Base-by-base conservation (phyloP, 1,140 invertebrate genomes). In the Drosophila truncata region DNA sequence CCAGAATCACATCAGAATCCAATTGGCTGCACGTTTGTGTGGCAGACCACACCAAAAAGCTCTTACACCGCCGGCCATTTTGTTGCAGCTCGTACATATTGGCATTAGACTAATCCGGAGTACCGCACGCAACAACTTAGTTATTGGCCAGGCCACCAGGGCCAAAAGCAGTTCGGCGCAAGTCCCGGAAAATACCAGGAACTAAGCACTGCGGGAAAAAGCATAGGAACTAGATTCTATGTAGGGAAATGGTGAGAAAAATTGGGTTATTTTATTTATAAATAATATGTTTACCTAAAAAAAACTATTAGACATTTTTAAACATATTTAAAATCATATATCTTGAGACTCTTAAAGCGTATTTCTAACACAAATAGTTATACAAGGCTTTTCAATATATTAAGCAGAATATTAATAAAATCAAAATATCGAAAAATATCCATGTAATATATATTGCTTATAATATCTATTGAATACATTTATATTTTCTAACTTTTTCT, bases 41-140 rank as follows among this genome's bases (percentile, higher is more conserved):
- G 61, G 59, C 72, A 67, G 46, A 46, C 72, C 62, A 65, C 80
- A 78, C 67, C 65, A 62, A 71, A 78, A 80, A 63, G 84, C 80
- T 83, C 80, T 73, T 78, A 77, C 67, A 64, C 31, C 35, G 66
- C 41, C 42, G 57, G 41, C 55, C 52, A 73, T 70, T 78, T 71
- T 79, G 80, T 73, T 87, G 79, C 78, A 65, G 62, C 54, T 72
- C 37, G 52, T 71, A 59, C 77, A 90, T 81, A 88, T 88, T 90
- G 81, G 81, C 85, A 90, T 90, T 81, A 81, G 66, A 78, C 78
- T 88, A 90, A 88, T 84, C 84, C 70, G 78, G 65, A 76, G 66
- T 66, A 33, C 59, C 49, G 31, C 80, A 80, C 58, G 47, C 75
- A 86, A 81, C 78, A 88, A 84, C 78, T 80, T 80, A 69, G 71